Conservation (phyloP, 2,888 invertebrate genomes). For the Macrophya alboannulata region DNA sequence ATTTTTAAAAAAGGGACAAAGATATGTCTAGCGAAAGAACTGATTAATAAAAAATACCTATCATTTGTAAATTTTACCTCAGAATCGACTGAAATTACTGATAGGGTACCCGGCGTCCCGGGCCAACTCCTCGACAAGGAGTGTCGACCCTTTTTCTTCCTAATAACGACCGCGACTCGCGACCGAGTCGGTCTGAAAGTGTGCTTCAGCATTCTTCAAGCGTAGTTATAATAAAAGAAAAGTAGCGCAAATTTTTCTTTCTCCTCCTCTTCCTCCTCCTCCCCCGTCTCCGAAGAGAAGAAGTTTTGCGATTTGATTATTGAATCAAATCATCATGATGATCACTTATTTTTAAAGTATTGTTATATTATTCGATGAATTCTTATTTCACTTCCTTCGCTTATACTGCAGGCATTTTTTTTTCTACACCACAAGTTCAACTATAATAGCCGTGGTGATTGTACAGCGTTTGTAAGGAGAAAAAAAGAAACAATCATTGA, state of each 20-base stretch:
- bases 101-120: constrained; percentile 74
- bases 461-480: not conserved
- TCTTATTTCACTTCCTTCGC: not conserved
- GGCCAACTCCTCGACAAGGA: constrained; percentile 78
- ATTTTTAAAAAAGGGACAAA: not conserved
- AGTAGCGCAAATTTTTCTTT: constrained; percentile 33
- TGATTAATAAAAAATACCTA: not conserved
- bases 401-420: not conserved
- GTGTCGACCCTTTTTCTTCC: constrained; percentile 73
- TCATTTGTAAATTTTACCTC: constrained; percentile 70
- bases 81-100: constrained; percentile 69
- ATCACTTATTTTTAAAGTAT: not conserved
- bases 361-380: not conserved
- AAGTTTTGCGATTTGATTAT: not conserved
- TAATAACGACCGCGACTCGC: constrained; percentile 70
- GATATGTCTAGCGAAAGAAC: not conserved
- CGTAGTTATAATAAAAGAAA: not conserved
- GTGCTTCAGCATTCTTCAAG: constrained; percentile 74
- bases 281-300: too few species aligned
- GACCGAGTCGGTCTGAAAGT: constrained; percentile 70
- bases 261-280: not conserved
- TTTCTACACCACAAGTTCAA: not conserved
- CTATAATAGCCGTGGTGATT: not conserved
- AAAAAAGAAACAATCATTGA: not conserved
- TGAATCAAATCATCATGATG: not conserved